phyloP scores from a whole-genome alignment of 2,888 invertebrate genomes.

The Protula sp. region DNA sequence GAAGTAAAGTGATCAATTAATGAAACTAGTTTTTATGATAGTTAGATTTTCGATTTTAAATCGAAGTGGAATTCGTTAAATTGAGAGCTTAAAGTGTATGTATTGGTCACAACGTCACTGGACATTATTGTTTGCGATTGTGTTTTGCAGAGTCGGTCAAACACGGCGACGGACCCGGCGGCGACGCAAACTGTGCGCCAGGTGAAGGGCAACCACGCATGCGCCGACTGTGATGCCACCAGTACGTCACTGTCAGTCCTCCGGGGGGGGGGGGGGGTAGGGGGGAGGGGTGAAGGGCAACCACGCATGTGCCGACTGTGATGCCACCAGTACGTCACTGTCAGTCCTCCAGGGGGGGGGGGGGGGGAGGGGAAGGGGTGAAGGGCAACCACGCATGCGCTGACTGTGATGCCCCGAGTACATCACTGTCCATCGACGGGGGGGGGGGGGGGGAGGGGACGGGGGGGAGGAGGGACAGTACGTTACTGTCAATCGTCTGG shows the following conservation, averaged over 20 bases:
- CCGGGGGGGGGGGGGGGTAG: neutral
- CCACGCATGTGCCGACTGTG: slow-evolving; percentile 21
- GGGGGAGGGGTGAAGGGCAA: slow-evolving; percentile 26
- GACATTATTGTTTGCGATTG: no score
- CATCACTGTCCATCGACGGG: neutral
- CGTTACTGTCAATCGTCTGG: neutral
- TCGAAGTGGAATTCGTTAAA: no score
- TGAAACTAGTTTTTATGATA: no score
- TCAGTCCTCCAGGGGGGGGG: neutral
- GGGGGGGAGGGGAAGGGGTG: no score
- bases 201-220: slow-evolving; percentile 23
- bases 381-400: slow-evolving; percentile 24
- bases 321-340: slow-evolving; percentile 12
- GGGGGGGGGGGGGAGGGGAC: no score
- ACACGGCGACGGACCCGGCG: slow-evolving; percentile 11
- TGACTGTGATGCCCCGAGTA: slow-evolving; percentile 21
- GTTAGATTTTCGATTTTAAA: no score
- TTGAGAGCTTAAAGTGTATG: no score
- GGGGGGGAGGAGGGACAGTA: slow-evolving; percentile 23
- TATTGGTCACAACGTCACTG: no score
- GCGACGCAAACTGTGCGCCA: slow-evolving; percentile 17
- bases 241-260: slow-evolving; percentile 7
- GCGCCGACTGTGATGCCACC: slow-evolving; percentile 20
- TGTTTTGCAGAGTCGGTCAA: slow-evolving; percentile 7
- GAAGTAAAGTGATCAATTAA: no score